Evolutionary conservation across 1,140 invertebrate species (phyloP).

Genomic region (Drosophila lacteicornis): DNA sequence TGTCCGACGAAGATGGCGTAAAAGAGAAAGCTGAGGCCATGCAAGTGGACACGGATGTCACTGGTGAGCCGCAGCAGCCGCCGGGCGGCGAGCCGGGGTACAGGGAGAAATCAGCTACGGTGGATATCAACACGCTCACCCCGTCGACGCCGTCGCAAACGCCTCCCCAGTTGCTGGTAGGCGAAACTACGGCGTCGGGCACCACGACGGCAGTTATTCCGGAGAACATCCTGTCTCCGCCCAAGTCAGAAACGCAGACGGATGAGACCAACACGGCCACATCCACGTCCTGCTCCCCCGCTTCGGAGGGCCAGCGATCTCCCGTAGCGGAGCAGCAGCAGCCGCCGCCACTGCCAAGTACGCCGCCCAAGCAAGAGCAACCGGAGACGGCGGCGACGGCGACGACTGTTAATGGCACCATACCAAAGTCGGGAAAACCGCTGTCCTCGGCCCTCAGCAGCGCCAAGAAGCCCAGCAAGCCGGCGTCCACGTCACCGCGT

Average conservation of each 20-base stretch:
- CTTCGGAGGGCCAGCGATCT: conserved; percentile 72
- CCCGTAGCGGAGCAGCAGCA: conserved; percentile 40
- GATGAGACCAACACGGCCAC: conserved; percentile 82
- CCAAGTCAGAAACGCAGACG: conserved; percentile 80
- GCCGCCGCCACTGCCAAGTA: conserved; percentile 1
- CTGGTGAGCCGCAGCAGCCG: not conserved
- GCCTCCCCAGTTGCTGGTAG: conserved; percentile 59
- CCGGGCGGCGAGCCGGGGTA: conserved; percentile 12
- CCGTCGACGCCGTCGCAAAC: conserved; percentile 77
- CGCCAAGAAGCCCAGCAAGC: conserved; percentile 72
- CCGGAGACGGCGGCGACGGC: conserved; percentile 10
- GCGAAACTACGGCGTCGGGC: conserved; percentile 37
- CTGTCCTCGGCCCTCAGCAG: conserved; percentile 69
- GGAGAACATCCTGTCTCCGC: conserved; percentile 79
- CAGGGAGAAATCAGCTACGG: conserved; percentile 41
- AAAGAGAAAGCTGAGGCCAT: conserved; percentile 35
- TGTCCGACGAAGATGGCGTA: conserved; percentile 29
- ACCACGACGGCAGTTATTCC: conserved; percentile 61
- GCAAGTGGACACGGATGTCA: conserved; percentile 20
- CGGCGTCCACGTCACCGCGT: conserved; percentile 62
- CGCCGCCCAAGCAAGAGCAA: conserved; percentile 24
- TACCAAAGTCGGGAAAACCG: conserved; percentile 83
- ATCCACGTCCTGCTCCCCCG: conserved; percentile 78
- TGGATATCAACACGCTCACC: conserved; percentile 68
- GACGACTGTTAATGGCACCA: conserved; percentile 67